These are phyloP conservation scores for Notodonta ziczac DNA, from an alignment of 2,888 invertebrate genomes.

Conservation along the genomic window DNA sequence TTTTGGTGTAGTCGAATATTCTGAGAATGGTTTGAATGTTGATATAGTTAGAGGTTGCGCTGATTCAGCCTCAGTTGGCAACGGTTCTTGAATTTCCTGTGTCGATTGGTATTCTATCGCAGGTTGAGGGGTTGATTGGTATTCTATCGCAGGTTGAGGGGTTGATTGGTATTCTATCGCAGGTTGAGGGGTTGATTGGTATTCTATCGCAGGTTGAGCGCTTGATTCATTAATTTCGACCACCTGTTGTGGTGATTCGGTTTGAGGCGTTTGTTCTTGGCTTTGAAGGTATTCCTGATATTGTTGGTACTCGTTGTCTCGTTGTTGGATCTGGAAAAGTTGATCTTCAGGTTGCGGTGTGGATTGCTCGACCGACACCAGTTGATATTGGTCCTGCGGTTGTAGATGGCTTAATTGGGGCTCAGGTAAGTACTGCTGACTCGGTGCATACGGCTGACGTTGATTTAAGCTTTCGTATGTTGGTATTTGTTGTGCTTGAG, in stretches of 20 bases:
- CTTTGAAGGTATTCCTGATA: conserved; percentile 21
- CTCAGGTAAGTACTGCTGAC: conserved; percentile 25
- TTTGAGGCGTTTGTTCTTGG: conserved; percentile 6
- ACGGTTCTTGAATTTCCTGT: background rate
- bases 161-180: conserved; percentile 10
- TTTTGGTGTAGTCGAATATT: conserved; percentile 18
- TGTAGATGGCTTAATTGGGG: conserved; percentile 24
- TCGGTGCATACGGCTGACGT: conserved; percentile 26
- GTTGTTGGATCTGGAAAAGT: conserved; percentile 17
- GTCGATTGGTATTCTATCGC: conserved; percentile 9
- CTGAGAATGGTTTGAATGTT: conserved; percentile 11
- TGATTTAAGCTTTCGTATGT: conserved; percentile 69
- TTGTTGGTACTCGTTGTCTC: conserved; percentile 22
- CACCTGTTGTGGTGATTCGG: conserved; percentile 4
- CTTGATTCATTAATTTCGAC: conserved; percentile 7
- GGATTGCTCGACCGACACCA: conserved; percentile 17
- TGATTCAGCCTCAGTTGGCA: conserved; percentile 2
- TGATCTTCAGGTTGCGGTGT: background rate
- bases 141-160: conserved; percentile 6
- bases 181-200: conserved; percentile 7
- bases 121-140: background rate
- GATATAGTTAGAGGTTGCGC: background rate
- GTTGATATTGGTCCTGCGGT: conserved; percentile 22
- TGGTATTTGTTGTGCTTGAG: conserved; percentile 53
- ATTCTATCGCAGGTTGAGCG: conserved; percentile 12